Evolutionary conservation across 1,140 invertebrate species (phyloP).

Genomic region (Gonioctena quinquepunctata): DNA sequence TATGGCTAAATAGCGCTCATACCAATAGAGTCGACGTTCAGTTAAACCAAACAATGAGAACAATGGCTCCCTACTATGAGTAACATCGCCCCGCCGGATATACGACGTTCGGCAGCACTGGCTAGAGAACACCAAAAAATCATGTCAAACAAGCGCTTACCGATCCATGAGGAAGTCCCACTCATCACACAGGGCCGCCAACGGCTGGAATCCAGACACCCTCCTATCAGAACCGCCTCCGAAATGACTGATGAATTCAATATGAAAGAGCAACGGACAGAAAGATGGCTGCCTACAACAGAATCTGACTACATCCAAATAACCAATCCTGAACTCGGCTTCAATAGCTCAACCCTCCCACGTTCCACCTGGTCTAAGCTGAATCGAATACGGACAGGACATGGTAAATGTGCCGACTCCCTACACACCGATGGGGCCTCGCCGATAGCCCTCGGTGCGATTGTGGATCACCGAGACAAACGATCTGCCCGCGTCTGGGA

Average conservation of each 20-base stretch:
- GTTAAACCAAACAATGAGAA: conserved; percentile 13
- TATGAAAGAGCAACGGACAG: neutral
- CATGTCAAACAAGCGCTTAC: neutral
- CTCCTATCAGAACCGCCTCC: conserved; percentile 16
- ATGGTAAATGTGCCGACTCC: conserved; percentile 1
- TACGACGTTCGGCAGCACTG: neutral
- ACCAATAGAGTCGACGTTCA: conserved; percentile 17
- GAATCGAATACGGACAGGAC: neutral
- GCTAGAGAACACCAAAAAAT: neutral
- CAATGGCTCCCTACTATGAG: conserved; percentile 16
- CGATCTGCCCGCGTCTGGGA: too few relatives aligned
- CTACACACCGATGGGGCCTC: neutral
- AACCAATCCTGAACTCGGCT: neutral
- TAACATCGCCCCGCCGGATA: neutral
- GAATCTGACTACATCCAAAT: conserved; percentile 4
- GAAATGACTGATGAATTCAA: conserved; percentile 12
- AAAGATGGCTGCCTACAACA: neutral
- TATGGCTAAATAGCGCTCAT: conserved; percentile 17
- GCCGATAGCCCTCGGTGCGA: too few relatives aligned
- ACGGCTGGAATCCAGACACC: conserved; percentile 19
- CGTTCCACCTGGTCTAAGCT: neutral
- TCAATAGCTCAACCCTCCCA: neutral
- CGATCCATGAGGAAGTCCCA: conserved; percentile 4
- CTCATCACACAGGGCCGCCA: conserved; percentile 11
- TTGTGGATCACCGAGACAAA: too few relatives aligned